These are phyloP conservation scores for Myanophis thanlyinensis DNA, from an alignment of 2,113 vertebrate genomes.

Conservation along the genomic window DNA sequence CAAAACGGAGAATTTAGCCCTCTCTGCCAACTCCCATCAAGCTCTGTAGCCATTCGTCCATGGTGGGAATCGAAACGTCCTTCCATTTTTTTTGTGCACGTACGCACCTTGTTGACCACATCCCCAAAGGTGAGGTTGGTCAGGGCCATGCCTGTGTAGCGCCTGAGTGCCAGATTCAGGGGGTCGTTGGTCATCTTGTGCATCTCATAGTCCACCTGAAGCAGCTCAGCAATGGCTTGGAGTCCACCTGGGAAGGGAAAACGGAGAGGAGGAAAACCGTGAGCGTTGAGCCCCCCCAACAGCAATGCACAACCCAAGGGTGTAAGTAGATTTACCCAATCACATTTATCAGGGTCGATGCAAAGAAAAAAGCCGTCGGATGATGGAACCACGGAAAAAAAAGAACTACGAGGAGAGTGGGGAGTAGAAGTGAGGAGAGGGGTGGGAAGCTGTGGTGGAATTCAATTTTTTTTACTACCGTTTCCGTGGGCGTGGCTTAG, in stretches of 20 bases:
- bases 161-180: constrained; percentile 88
- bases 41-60: too few relatives aligned
- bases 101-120: constrained; percentile 93
- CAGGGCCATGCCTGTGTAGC: constrained; percentile 93
- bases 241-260: constrained; percentile 76
- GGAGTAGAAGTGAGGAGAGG: too few relatives aligned
- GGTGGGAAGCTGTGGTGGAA: too few relatives aligned
- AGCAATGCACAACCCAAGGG: background rate
- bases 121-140: constrained; percentile 97
- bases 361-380: background rate
- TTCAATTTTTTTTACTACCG: too few relatives aligned
- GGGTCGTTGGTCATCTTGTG: constrained; percentile 87
- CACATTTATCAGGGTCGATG: background rate
- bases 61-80: too few relatives aligned
- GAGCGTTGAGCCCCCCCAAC: background rate
- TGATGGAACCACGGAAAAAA: background rate
- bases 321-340: background rate
- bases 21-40: too few relatives aligned
- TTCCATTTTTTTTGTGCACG: too few relatives aligned
- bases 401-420: too few relatives aligned
- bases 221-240: constrained; percentile 88
- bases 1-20: too few relatives aligned
- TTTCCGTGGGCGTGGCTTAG: too few relatives aligned
- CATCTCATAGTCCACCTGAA: constrained; percentile 92
- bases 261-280: rapidly evolving